Conservation (phyloP, 2,113 vertebrate genomes). For the Oryzias curvinotus region DNA sequence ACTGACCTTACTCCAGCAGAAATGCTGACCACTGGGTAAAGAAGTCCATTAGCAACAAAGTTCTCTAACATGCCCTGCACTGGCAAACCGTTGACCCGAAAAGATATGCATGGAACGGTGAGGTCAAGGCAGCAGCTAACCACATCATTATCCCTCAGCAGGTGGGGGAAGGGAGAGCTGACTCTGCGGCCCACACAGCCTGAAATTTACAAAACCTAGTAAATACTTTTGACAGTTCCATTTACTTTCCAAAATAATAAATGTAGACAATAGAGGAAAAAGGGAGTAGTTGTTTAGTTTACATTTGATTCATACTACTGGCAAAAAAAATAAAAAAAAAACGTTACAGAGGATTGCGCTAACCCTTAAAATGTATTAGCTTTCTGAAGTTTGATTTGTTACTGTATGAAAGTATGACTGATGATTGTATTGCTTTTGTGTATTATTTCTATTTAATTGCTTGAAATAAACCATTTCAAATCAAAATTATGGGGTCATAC, state of each 20-base stretch:
- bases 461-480: too few species aligned
- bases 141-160: slow-evolving; percentile 87
- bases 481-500: too few species aligned
- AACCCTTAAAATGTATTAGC: too few species aligned
- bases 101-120: slow-evolving; percentile 87
- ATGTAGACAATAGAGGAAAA: neutral
- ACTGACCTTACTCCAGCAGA: slow-evolving; percentile 92
- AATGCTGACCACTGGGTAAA: slow-evolving; percentile 93
- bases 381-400: too few species aligned
- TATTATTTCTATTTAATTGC: too few species aligned
- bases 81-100: slow-evolving; percentile 93
- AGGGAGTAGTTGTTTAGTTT: neutral
- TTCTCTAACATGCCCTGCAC: slow-evolving; percentile 98
- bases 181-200: slow-evolving; percentile 88
- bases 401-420: too few species aligned
- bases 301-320: neutral
- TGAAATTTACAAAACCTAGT: slow-evolving; percentile 46
- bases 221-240: neutral
- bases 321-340: too few species aligned
- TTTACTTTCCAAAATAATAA: neutral
- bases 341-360: too few species aligned
- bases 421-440: too few species aligned
- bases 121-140: slow-evolving; percentile 95
- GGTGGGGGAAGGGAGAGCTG: slow-evolving; percentile 87
- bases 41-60: slow-evolving; percentile 85